Evolutionary conservation across 2,888 invertebrate genomes (phyloP), one percentile per base, ranked within the genome.

Genomic region (Falcaria lacertinaria): DNA sequence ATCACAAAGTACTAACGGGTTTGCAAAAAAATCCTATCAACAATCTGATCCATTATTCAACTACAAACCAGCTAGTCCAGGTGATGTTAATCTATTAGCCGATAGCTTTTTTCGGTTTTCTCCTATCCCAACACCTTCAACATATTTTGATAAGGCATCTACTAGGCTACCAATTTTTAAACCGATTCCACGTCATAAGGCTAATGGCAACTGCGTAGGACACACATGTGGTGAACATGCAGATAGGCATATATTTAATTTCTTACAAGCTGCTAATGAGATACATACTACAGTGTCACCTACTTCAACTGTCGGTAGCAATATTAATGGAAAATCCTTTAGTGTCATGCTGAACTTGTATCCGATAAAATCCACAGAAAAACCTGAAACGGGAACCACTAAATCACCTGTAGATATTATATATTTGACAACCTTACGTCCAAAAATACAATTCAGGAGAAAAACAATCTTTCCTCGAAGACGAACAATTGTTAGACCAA

Each of bases 71-170:
- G 91, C 92, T 45, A 92, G 91, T 51, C 94, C 94, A 0, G 91
- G 93, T 28, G 95, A 95, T 43, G 91, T 95, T 0, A 95, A 95
- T 77, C 79, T 94, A 33, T 64, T 95, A 53, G 94, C 94, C 2
- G 91, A 93, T 42, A 70, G 72, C 15, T 74, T 72, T 43, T 51
- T 78, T 4, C 68, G 78, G 49, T 86, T 87, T 57, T 69, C 80
- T n/a, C 83, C 84, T 7, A 44, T 60, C 16, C 46, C 61, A 7
- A 60, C 58, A 14, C 48, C 64, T 6, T n/a, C n/a, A n/a, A n/a
- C n/a, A n/a, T n/a, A n/a, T n/a, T n/a, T n/a, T n/a, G 60, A 54
- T 42, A 61, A 63, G 39, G 66, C 42, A 33, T 44, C 53, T 15
- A 44, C 54, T 15, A 69, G 52, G 47, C 53, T 69, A 43, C 67